Evolutionary conservation across 2,888 invertebrate species (phyloP).

Genomic region (Chrysodeixis includens): DNA sequence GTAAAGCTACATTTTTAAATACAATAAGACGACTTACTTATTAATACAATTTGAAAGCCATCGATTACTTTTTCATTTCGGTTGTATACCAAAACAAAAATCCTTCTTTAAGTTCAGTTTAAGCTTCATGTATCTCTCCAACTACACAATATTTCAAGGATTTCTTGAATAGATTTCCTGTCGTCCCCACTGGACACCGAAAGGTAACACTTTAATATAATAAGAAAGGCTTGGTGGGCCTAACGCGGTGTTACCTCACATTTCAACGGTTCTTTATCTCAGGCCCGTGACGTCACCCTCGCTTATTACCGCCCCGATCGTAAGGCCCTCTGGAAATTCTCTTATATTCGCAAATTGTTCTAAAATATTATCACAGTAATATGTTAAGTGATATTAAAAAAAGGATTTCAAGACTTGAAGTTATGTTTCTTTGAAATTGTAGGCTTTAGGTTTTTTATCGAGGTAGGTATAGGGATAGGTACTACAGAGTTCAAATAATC

Average conservation of each 20-base stretch:
- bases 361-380: slow-evolving; percentile 45
- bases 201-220: slow-evolving; percentile 46
- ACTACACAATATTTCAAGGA: background rate
- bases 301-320: slow-evolving; percentile 54
- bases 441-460: background rate
- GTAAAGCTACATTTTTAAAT: no score
- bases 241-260: slow-evolving; percentile 52
- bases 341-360: slow-evolving; percentile 54
- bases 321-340: slow-evolving; percentile 53
- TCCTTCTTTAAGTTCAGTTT: no score
- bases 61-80: no score
- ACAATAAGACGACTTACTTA: no score
- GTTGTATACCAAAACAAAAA: no score
- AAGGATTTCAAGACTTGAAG: slow-evolving; percentile 31
- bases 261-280: slow-evolving; percentile 55
- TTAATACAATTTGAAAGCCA: no score
- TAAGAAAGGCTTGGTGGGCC: slow-evolving; percentile 50
- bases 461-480: background rate
- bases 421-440: background rate
- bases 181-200: slow-evolving; percentile 26
- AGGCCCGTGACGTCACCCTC: slow-evolving; percentile 47
- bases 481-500: background rate
- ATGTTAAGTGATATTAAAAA: slow-evolving; percentile 50
- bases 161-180: slow-evolving; percentile 20
- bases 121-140: no score